Evolutionary conservation across 2,888 invertebrate genomes (phyloP).

Genomic region (Stratiomys singularior): DNA sequence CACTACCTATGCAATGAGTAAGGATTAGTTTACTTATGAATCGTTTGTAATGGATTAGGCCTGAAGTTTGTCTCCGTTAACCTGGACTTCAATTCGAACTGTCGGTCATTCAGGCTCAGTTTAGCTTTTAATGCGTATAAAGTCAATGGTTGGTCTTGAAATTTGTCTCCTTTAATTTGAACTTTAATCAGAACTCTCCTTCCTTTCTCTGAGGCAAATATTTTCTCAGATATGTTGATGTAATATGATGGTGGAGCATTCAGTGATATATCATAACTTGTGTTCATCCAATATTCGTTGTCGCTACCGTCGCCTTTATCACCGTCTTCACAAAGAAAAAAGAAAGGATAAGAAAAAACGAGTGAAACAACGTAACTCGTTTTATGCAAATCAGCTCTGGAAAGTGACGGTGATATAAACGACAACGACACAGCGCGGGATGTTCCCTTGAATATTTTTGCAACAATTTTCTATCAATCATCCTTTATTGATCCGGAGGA

Average conservation of each 20-base stretch:
- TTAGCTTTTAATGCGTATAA: no score
- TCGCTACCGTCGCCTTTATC: background rate
- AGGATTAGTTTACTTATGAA: no score
- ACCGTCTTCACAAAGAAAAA: no score
- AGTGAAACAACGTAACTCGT: conserved; percentile 28
- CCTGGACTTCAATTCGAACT: no score
- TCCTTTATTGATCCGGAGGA: conserved; percentile 50
- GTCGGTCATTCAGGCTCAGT: no score
- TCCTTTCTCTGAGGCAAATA: background rate
- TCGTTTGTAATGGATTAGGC: no score
- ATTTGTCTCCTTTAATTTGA: background rate
- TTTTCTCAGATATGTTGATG: background rate
- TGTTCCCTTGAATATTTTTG: conserved; percentile 50
- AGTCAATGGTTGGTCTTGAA: no score
- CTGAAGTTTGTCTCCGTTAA: no score
- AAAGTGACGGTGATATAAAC: conserved; percentile 19
- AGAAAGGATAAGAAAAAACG: conserved; percentile 5
- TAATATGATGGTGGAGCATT: conserved; percentile 15
- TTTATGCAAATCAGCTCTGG: conserved; percentile 42
- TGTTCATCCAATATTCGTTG: conserved; percentile 8
- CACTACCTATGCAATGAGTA: no score
- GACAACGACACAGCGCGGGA: conserved; percentile 33
- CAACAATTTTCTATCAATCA: conserved; percentile 53
- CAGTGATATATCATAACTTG: conserved; percentile 15
- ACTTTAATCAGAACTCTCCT: background rate